Percentiles rank a stretch among this genome's conserved stretches.
phyloP scores from a whole-genome alignment of 2,113 vertebrate species.

The Xiphophorus couchianus region DNA sequence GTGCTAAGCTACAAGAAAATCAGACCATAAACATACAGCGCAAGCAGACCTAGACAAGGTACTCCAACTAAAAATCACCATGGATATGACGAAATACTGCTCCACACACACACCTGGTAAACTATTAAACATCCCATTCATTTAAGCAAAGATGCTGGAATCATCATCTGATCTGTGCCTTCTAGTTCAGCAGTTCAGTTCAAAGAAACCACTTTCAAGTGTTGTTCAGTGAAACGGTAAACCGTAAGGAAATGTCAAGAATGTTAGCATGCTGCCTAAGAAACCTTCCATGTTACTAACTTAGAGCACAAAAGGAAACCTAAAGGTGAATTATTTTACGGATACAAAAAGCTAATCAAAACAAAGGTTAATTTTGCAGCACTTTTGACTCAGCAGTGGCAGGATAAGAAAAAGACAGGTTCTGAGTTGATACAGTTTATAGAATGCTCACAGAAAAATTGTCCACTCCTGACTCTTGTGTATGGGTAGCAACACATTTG shows the following conservation, averaged over 20 bases:
- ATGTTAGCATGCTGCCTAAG: too few species aligned
- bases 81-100: neutral
- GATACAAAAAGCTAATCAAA: neutral
- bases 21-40: too few species aligned
- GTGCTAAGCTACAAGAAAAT: too few species aligned
- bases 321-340: neutral
- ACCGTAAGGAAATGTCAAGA: too few species aligned
- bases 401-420: neutral
- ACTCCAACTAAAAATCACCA: neutral
- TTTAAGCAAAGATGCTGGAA: too few species aligned
- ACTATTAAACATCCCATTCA: too few species aligned
- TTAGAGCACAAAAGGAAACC: neutral
- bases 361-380: neutral
- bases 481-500: neutral
- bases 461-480: neutral
- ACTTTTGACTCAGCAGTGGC: neutral
- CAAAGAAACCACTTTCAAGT: neutral
- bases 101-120: too few species aligned
- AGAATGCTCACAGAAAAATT: neutral
- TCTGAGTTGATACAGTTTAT: neutral
- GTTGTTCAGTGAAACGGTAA: too few species aligned
- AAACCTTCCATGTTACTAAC: too few species aligned
- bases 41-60: too few species aligned
- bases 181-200: too few species aligned
- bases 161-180: too few species aligned